These are phyloP conservation scores for Bombycilla garrulus DNA, from an alignment of 2,113 vertebrate species.

Conservation along the genomic window DNA sequence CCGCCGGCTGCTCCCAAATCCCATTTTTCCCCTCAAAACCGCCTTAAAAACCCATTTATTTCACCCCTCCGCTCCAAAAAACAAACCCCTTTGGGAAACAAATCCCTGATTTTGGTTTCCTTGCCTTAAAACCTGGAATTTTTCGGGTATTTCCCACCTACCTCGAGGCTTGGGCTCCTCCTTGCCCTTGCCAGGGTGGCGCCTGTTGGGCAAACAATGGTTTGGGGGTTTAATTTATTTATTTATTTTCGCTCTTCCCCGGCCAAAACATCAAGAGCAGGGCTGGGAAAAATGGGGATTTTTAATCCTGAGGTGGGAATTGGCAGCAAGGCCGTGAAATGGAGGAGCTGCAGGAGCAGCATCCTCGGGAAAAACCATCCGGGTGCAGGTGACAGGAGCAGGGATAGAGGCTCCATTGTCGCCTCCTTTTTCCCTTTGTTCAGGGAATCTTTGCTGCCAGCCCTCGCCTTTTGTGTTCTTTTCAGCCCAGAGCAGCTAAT, in stretches of 20 bases:
- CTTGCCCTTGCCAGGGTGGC: not conserved
- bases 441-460: not conserved
- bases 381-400: not conserved
- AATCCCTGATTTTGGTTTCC: fast-evolving
- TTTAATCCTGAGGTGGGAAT: not conserved
- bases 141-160: not conserved
- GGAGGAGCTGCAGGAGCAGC: not conserved
- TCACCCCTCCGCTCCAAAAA: fast-evolving
- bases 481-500: not conserved
- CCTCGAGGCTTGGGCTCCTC: not conserved
- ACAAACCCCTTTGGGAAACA: fast-evolving
- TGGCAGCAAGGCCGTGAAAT: not conserved
- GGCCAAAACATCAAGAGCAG: not conserved
- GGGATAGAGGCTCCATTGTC: not conserved
- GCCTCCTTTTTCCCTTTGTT: not conserved
- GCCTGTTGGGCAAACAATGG: not conserved
- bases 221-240: too few species aligned
- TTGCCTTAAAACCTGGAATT: fast-evolving
- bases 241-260: not conserved
- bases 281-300: not conserved
- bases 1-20: not conserved
- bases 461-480: not conserved
- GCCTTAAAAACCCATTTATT: fast-evolving
- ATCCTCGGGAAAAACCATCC: too few species aligned
- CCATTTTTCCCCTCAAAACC: fast-evolving